Conservation (phyloP, 2,113 vertebrate species). For the Australoheros scitulus region DNA sequence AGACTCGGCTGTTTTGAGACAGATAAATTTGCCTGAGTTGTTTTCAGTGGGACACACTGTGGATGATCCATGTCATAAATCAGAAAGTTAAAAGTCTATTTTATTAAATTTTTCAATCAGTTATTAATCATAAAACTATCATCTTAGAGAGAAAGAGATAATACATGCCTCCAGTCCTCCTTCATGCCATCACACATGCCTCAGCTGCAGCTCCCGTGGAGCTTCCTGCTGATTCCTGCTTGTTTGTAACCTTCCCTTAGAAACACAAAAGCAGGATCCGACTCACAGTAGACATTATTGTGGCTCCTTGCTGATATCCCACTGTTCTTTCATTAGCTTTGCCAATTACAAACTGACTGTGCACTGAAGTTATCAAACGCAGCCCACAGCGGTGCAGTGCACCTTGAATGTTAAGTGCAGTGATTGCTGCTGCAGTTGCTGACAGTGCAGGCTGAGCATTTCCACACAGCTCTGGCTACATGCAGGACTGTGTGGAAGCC, state of each 20-base stretch:
- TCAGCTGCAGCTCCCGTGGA: background rate
- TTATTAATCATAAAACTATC: background rate
- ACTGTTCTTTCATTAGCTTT: background rate
- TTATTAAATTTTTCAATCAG: background rate
- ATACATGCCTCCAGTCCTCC: background rate
- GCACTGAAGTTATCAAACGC: background rate
- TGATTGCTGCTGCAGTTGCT: constrained; percentile 4
- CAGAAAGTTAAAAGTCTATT: background rate
- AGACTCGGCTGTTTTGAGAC: background rate
- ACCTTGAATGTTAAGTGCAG: background rate
- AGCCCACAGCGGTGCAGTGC: background rate
- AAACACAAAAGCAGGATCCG: background rate
- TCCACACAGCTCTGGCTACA: background rate
- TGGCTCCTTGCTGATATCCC: background rate
- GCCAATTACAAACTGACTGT: background rate
- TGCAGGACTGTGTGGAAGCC: background rate
- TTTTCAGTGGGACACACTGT: background rate
- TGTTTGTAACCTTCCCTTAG: background rate
- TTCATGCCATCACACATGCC: background rate
- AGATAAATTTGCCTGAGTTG: background rate
- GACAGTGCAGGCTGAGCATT: background rate
- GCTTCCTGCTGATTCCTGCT: background rate
- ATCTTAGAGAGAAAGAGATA: background rate
- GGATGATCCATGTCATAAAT: background rate
- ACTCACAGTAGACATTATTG: background rate